Conservation (phyloP, 2,797 vertebrate species). For the Picus viridis region DNA sequence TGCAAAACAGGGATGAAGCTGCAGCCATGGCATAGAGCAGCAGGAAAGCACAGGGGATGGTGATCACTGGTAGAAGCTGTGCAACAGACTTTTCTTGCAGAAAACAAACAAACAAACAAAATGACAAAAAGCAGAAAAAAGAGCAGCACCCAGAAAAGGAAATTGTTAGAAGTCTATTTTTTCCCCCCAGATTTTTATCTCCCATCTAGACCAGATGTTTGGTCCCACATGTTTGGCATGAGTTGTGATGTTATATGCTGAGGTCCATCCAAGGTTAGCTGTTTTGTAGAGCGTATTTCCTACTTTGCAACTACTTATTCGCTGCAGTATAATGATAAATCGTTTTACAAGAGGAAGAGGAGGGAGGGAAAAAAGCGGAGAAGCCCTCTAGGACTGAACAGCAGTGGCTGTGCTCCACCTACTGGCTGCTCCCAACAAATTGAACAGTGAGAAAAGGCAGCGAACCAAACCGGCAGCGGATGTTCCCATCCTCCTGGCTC, state of each 20-base stretch:
- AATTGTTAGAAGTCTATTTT: neutral
- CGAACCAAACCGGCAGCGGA: fast-evolving
- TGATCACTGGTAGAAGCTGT: neutral
- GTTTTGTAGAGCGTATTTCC: conserved; percentile 7
- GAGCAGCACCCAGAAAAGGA: neutral
- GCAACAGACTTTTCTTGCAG: neutral
- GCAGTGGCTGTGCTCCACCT: conserved; percentile 74
- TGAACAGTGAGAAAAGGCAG: neutral
- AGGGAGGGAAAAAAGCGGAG: neutral
- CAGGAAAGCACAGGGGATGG: neutral
- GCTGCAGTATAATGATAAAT: conserved; percentile 64
- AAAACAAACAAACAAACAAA: too few species aligned
- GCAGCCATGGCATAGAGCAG: neutral
- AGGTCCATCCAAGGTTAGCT: conserved; percentile 49
- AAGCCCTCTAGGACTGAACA: neutral
- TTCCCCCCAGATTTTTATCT: neutral
- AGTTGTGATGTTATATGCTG: conserved; percentile 10
- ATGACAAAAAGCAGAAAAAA: neutral
- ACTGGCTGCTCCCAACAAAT: neutral
- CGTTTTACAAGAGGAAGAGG: neutral
- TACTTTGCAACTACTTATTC: conserved; percentile 59
- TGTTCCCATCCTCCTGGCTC: neutral
- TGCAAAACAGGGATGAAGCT: fast-evolving
- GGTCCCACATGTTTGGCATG: neutral
- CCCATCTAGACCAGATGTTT: neutral